These are phyloP conservation scores for Actenoides hombroni DNA, from an alignment of 2,113 vertebrate species.

Conservation along the genomic window DNA sequence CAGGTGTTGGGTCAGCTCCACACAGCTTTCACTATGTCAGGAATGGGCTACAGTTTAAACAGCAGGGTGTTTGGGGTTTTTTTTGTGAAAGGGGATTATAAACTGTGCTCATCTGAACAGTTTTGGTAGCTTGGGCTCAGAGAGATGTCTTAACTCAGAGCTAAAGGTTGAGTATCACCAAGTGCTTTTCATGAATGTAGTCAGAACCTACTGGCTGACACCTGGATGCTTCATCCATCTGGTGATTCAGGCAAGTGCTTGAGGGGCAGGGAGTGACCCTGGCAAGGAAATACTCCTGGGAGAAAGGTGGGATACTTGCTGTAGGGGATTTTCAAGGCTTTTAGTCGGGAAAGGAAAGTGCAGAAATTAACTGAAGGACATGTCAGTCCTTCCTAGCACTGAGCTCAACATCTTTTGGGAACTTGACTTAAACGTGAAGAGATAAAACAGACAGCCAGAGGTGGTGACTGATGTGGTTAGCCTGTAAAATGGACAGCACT, in stretches of 20 bases:
- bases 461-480: constrained; percentile 51
- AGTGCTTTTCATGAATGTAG: neutral
- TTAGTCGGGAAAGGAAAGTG: neutral
- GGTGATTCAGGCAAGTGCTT: neutral
- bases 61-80: neutral
- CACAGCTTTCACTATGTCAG: neutral
- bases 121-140: neutral
- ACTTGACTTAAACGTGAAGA: neutral
- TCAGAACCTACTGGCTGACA: neutral
- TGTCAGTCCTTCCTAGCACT: neutral
- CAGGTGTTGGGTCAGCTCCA: neutral
- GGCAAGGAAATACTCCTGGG: neutral
- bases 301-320: neutral
- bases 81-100: neutral
- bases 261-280: neutral
- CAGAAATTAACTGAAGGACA: neutral
- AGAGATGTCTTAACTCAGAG: neutral
- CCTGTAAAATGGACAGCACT: constrained; percentile 19
- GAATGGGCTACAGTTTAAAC: neutral
- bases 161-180: neutral
- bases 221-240: neutral
- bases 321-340: neutral
- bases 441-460: constrained; percentile 28
- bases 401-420: constrained; percentile 28
- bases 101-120: neutral